Evolutionary conservation across 2,888 invertebrate species (phyloP).

Genomic region (Melanostoma mellinum): DNA sequence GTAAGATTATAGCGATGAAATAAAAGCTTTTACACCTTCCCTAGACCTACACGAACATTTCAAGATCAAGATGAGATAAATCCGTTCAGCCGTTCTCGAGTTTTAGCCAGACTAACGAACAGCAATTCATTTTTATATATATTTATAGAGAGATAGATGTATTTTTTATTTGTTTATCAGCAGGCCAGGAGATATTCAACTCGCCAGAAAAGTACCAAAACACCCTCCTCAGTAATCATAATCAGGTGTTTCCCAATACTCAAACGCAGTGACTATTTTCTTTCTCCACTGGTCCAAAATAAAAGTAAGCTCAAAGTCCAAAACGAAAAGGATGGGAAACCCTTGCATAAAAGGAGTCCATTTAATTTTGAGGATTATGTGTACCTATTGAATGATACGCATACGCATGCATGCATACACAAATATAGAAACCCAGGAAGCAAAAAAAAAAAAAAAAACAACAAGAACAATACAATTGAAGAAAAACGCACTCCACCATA

Average conservation of each 20-base stretch:
- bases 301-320: not conserved
- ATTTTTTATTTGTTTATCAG: too few species aligned
- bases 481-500: constrained; percentile 63
- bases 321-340: constrained; percentile 36
- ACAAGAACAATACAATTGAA: constrained; percentile 14
- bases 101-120: too few species aligned
- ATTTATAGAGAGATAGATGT: too few species aligned
- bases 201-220: too few species aligned
- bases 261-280: constrained; percentile 66
- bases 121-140: too few species aligned
- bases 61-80: too few species aligned
- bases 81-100: too few species aligned
- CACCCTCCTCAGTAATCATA: too few species aligned
- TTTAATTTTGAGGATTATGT: constrained; percentile 43
- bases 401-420: constrained; percentile 56
- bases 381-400: constrained; percentile 59
- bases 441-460: constrained; percentile 3
- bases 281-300: constrained; percentile 19
- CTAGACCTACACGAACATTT: too few species aligned
- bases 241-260: constrained; percentile 43
- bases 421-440: constrained; percentile 22
- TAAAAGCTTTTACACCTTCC: too few species aligned
- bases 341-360: constrained; percentile 56
- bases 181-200: too few species aligned
- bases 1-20: too few species aligned